Conservation (phyloP, 2,113 vertebrate genomes). For the Oryctolagus cuniculus region mOryCun1.1 NC_091432.1:189001001-189001500, state of each 20-base stretch:
- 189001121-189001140: neutral
- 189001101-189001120: constrained; percentile 51
- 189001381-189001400: constrained; percentile 59
- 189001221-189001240: neutral
- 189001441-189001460: constrained; percentile 71
- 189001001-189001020: neutral
- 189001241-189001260: neutral
- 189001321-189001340: constrained; percentile 69
- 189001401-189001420: neutral
- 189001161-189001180: neutral
- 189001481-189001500: constrained; percentile 76
- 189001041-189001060: neutral
- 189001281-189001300: constrained; percentile 29
- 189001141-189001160: neutral
- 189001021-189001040: neutral
- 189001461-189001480: constrained; percentile 67
- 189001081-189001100: neutral
- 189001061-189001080: neutral
- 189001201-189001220: neutral
- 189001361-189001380: constrained; percentile 76
- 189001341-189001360: constrained; percentile 31
- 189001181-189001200: neutral
- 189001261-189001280: neutral
- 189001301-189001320: constrained; percentile 71
- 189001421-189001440: constrained; percentile 37